Evolutionary conservation across 1,140 invertebrate species (phyloP).

Genomic region (Carposina sasakii): DNA sequence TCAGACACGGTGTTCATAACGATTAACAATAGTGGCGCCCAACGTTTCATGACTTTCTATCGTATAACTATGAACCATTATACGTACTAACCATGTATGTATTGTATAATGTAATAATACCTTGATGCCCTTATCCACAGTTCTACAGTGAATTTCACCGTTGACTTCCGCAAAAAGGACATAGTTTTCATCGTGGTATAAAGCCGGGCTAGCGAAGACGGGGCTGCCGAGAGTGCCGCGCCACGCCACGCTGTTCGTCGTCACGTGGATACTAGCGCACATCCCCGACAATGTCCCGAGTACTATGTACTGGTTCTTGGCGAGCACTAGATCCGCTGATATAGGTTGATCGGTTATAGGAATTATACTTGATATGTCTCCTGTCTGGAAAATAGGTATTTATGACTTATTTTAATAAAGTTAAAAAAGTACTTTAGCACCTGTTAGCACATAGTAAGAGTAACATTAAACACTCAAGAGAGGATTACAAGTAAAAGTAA

Average conservation of each 20-base stretch:
- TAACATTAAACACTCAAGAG: not conserved
- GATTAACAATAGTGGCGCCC: too few relatives aligned
- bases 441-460: too few relatives aligned
- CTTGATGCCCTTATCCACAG: slow-evolving; percentile 61
- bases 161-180: slow-evolving; percentile 75
- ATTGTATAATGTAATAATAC: slow-evolving; percentile 26
- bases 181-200: slow-evolving; percentile 60
- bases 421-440: not conserved
- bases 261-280: slow-evolving; percentile 65
- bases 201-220: slow-evolving; percentile 76
- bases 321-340: slow-evolving; percentile 75
- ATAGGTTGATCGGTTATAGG: slow-evolving; percentile 70
- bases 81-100: not conserved
- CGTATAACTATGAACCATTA: too few relatives aligned
- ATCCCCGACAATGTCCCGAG: slow-evolving; percentile 75
- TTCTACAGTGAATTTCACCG: slow-evolving; percentile 71
- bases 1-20: too few relatives aligned
- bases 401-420: not conserved
- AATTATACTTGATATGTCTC: slow-evolving; percentile 39
- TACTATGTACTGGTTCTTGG: slow-evolving; percentile 53
- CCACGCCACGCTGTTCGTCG: slow-evolving; percentile 71
- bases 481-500: not conserved
- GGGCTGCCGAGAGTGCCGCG: slow-evolving; percentile 70
- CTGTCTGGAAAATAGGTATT: slow-evolving; percentile 46
- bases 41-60: too few relatives aligned